A percentile compares a stretch with the other conserved stretches of the same genome.
These are phyloP conservation scores for Cyclopterus lumpus DNA, from an alignment of 2,797 vertebrate species.

Conservation along the genomic window DNA sequence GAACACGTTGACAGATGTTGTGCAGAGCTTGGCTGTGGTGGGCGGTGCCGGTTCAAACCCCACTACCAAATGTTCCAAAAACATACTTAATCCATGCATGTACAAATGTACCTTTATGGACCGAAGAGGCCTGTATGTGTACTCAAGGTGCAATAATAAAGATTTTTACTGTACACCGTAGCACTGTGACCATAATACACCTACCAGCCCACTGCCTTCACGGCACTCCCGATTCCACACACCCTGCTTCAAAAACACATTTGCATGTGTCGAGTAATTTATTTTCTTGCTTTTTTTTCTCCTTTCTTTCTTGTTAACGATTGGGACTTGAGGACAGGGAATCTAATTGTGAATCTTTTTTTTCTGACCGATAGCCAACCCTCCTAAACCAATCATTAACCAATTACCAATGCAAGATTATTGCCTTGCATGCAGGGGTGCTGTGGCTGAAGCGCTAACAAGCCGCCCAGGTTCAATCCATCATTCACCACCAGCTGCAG, in stretches of 20 bases:
- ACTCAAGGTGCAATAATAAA: conserved; percentile 13
- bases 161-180: conserved; percentile 3
- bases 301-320: no score
- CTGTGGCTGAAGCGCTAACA: no score
- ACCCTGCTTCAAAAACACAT: background rate
- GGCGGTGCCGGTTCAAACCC: conserved; percentile 48
- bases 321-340: no score
- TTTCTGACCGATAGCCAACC: no score
- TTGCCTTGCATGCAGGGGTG: no score
- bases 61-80: conserved; percentile 72
- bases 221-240: background rate
- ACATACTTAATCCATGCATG: conserved; percentile 65
- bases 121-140: conserved; percentile 35
- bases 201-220: background rate
- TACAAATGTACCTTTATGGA: conserved; percentile 53
- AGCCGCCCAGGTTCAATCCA: no score
- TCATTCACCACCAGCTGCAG: no score
- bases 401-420: no score
- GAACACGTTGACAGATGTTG: conserved; percentile 61
- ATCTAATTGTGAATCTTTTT: background rate
- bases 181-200: conserved; percentile 5
- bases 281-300: background rate
- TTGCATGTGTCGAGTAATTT: background rate
- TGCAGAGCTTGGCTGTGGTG: conserved; percentile 62
- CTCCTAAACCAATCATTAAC: no score